Evolutionary conservation across 2,113 vertebrate species (phyloP).

Genomic region (Ptychochromis oligacanthus): DNA sequence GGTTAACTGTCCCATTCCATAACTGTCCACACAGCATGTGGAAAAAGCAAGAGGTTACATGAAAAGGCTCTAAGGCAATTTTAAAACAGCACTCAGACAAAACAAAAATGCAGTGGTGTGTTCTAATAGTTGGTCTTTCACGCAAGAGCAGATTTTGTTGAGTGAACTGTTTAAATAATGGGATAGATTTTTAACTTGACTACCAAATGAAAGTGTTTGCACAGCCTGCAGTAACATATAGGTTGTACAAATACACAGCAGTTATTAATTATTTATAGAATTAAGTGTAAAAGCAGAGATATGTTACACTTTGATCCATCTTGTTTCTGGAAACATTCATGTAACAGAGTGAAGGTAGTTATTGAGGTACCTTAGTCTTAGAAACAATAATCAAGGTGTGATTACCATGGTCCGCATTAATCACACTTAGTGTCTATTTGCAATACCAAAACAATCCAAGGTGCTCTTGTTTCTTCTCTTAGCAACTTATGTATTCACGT

Average conservation of each 20-base stretch:
- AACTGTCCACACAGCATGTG: constrained; percentile 35
- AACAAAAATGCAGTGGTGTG: background rate
- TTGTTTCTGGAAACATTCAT: background rate
- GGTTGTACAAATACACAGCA: background rate
- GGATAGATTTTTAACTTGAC: background rate
- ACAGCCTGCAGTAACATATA: background rate
- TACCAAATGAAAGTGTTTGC: background rate
- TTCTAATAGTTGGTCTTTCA: constrained; percentile 11
- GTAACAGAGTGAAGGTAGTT: background rate
- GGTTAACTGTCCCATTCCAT: constrained; percentile 34
- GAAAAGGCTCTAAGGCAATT: constrained; percentile 14
- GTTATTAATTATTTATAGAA: background rate
- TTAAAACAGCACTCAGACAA: background rate
- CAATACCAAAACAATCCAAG: constrained; percentile 42
- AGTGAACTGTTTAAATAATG: background rate
- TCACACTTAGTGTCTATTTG: constrained; percentile 4
- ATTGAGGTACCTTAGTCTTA: background rate
- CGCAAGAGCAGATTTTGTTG: background rate
- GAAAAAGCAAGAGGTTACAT: background rate
- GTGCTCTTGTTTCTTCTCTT: constrained; percentile 57
- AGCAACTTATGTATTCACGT: constrained; percentile 68
- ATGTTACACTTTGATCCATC: background rate
- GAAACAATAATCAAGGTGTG: background rate
- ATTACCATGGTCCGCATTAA: background rate
- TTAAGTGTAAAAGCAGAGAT: background rate